Percentiles rank a stretch among this genome's conserved stretches.
phyloP scores from a whole-genome alignment of 1,140 invertebrate genomes.

The Hesperophylax magnus region DNA sequence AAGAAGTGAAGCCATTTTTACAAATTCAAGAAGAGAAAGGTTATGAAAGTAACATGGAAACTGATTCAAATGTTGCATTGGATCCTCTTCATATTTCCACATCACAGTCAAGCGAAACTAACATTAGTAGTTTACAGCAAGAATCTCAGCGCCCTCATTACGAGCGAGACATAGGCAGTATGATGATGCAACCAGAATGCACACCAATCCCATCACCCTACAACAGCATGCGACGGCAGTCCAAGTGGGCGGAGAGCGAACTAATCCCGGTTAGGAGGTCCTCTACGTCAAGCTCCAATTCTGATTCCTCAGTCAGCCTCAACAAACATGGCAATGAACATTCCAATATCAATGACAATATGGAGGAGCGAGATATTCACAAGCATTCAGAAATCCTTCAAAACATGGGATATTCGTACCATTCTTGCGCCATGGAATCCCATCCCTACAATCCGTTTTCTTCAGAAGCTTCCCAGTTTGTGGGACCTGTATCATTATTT shows the following conservation, averaged over 20 bases:
- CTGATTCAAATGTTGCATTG: background rate
- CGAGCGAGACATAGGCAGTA: slow-evolving; percentile 64
- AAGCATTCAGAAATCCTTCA: slow-evolving; percentile 63
- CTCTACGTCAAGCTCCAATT: slow-evolving; percentile 77
- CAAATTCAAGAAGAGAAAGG: slow-evolving; percentile 26
- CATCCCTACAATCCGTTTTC: slow-evolving; percentile 66
- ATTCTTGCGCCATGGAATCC: slow-evolving; percentile 62
- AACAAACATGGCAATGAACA: slow-evolving; percentile 65
- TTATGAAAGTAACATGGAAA: slow-evolving; percentile 31
- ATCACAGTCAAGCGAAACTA: slow-evolving; percentile 16
- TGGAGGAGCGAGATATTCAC: slow-evolving; percentile 57
- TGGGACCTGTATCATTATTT: slow-evolving; percentile 74
- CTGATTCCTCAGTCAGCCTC: slow-evolving; percentile 72
- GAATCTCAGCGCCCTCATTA: slow-evolving; percentile 59
- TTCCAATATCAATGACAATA: slow-evolving; percentile 61
- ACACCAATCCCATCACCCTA: slow-evolving; percentile 78
- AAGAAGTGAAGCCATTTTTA: slow-evolving; percentile 23
- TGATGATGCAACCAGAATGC: slow-evolving; percentile 70
- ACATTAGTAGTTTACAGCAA: slow-evolving; percentile 22
- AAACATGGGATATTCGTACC: slow-evolving; percentile 66
- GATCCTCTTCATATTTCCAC: slow-evolving; percentile 15
- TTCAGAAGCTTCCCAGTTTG: slow-evolving; percentile 71
- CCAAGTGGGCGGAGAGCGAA: slow-evolving; percentile 81
- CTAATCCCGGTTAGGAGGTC: slow-evolving; percentile 77
- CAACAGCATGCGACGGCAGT: slow-evolving; percentile 73